A percentile compares a stretch with the other conserved stretches of the same genome.
phyloP scores from a whole-genome alignment of 2,888 invertebrate genomes.

The Andrena bicolor region DNA sequence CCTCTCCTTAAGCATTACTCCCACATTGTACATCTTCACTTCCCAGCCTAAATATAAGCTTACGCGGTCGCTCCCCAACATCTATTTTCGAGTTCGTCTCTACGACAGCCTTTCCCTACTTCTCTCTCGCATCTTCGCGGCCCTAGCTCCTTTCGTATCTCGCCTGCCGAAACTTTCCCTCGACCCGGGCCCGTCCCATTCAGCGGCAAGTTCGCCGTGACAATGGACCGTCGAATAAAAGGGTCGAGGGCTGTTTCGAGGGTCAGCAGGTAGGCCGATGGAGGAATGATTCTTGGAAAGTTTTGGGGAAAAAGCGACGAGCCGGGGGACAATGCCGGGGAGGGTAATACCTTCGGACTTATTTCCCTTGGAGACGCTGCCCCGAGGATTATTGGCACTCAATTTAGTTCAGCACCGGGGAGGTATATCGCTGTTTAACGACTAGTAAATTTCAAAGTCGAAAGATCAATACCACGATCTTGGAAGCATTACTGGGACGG shows the following conservation, averaged over 20 bases:
- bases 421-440: not conserved
- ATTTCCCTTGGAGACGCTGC: not conserved
- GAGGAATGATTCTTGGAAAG: constrained; percentile 21
- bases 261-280: constrained; percentile 26
- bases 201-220: constrained; percentile 34
- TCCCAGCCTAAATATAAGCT: constrained; percentile 69
- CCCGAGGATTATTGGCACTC: constrained; percentile 13
- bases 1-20: constrained; percentile 48
- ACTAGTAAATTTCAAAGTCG: not conserved
- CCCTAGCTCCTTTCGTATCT: constrained; percentile 25
- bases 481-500: too few species aligned
- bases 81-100: constrained; percentile 70
- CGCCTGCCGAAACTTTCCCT: constrained; percentile 32
- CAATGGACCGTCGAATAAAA: constrained; percentile 44
- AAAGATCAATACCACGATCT: not conserved
- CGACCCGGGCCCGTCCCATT: constrained; percentile 20
- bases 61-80: constrained; percentile 43
- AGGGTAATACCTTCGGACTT: not conserved
- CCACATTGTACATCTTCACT: constrained; percentile 65
- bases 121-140: constrained; percentile 58
- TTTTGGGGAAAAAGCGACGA: constrained; percentile 1
- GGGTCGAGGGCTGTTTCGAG: constrained; percentile 37
- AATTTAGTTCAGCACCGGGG: not conserved
- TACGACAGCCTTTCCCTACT: constrained; percentile 69
- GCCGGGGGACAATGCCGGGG: not conserved